Percentiles rank a stretch among this genome's conserved stretches.
phyloP scores from a whole-genome alignment of 2,888 invertebrate species.

The Thysanoteuthis rhombus region DNA sequence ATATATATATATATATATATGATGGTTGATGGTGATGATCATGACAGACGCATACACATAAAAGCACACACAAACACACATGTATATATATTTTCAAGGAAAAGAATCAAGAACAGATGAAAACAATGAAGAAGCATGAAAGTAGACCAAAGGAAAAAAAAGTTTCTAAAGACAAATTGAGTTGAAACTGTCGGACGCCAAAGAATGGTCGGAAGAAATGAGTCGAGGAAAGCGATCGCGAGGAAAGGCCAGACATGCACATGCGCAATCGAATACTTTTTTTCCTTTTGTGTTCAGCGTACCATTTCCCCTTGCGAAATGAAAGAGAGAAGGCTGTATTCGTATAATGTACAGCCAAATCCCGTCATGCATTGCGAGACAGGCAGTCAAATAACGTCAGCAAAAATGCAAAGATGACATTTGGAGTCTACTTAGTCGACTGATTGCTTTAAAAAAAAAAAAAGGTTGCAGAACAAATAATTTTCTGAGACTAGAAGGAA shows the following conservation, averaged over 20 bases:
- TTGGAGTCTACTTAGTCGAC: neutral
- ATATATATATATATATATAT: no score
- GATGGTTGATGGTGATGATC: no score
- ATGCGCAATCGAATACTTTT: neutral
- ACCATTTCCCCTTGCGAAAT: neutral
- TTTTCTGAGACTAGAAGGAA: neutral
- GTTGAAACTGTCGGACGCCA: neutral
- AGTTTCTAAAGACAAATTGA: neutral
- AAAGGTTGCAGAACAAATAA: neutral
- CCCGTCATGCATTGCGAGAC: neutral
- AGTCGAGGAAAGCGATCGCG: neutral
- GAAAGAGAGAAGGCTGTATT: neutral
- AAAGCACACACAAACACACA: no score
- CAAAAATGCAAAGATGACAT: neutral
- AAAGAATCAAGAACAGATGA: no score
- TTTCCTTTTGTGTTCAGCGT: neutral
- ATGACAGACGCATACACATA: no score
- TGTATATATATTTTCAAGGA: no score
- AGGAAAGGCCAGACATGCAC: neutral
- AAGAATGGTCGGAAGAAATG: neutral
- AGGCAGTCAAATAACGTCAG: neutral
- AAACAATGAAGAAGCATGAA: neutral
- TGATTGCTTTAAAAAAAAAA: neutral
- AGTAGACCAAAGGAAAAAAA: neutral
- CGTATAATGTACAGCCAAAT: neutral